Percentiles rank a stretch among this genome's conserved stretches.
phyloP scores from a whole-genome alignment of 1,140 invertebrate species.

The Pseudomyrmex gracilis region DNA sequence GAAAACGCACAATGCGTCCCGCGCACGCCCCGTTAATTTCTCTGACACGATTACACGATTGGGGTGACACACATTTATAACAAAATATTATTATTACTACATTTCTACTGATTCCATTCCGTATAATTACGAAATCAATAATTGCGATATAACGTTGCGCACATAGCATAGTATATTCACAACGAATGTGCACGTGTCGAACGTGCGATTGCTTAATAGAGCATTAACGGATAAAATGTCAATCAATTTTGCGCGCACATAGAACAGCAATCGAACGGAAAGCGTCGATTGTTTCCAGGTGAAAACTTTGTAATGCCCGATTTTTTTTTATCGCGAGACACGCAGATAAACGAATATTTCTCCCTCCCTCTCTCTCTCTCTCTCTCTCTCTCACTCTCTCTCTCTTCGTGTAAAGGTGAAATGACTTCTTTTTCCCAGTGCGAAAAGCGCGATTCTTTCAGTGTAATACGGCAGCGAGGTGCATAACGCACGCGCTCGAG shows the following conservation, averaged over 20 bases:
- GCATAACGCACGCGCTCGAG: background rate
- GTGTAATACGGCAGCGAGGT: background rate
- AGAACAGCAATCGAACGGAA: background rate
- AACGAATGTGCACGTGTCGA: background rate
- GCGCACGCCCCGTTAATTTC: no score
- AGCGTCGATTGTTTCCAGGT: constrained; percentile 9
- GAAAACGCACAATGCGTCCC: no score
- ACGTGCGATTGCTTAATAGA: constrained; percentile 10
- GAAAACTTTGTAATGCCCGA: background rate
- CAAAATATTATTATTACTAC: no score
- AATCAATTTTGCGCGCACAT: constrained; percentile 19
- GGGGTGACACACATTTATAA: no score
- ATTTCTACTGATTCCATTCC: no score
- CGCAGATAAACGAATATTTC: constrained; percentile 9
- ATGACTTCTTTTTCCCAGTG: no score
- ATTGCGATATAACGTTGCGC: background rate
- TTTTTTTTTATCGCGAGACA: background rate
- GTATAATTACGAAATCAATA: no score
- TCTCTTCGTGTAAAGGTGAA: background rate
- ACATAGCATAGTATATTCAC: background rate
- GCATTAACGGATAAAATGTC: constrained; percentile 42
- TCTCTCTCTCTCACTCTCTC: no score
- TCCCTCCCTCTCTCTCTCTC: no score
- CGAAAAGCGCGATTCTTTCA: background rate
- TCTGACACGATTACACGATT: no score